Percentiles rank a stretch among this genome's conserved stretches.
phyloP scores from a whole-genome alignment of 2,888 invertebrate genomes.

The Anagyrus pseudococci region DNA sequence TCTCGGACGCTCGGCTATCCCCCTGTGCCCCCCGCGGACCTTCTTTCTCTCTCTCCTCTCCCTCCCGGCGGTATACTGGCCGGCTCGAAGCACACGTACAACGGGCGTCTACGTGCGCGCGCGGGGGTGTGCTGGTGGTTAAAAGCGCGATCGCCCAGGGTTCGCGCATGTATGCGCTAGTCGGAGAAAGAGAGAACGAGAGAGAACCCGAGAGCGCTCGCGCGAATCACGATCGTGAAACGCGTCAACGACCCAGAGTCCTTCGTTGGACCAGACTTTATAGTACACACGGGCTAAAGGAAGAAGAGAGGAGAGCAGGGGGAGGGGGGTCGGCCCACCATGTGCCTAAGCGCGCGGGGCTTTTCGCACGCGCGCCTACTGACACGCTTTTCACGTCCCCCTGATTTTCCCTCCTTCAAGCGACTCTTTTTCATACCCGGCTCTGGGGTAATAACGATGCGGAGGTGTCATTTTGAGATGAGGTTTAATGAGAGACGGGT shows the following conservation, averaged over 20 bases:
- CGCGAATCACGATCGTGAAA: slow-evolving; percentile 34
- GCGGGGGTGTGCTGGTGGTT: not conserved
- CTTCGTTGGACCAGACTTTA: slow-evolving; percentile 14
- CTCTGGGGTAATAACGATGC: not conserved
- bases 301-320: not conserved
- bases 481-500: not conserved
- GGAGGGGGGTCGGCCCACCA: not conserved
- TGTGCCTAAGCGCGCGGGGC: not conserved
- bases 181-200: too few relatives aligned
- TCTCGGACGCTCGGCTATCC: not conserved
- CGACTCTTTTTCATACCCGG: not conserved
- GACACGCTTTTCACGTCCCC: slow-evolving; percentile 10
- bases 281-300: not conserved
- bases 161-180: slow-evolving; percentile 7
- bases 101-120: not conserved
- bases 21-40: too few relatives aligned
- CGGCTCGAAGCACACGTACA: not conserved
- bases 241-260: slow-evolving; percentile 39
- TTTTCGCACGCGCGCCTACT: not conserved
- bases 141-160: not conserved
- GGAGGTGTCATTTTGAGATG: not conserved
- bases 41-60: not conserved
- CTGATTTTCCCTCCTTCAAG: not conserved
- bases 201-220: too few relatives aligned
- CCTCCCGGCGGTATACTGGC: not conserved